Conservation (phyloP, 2,888 invertebrate species). For the Gasteruption jaculator region DNA sequence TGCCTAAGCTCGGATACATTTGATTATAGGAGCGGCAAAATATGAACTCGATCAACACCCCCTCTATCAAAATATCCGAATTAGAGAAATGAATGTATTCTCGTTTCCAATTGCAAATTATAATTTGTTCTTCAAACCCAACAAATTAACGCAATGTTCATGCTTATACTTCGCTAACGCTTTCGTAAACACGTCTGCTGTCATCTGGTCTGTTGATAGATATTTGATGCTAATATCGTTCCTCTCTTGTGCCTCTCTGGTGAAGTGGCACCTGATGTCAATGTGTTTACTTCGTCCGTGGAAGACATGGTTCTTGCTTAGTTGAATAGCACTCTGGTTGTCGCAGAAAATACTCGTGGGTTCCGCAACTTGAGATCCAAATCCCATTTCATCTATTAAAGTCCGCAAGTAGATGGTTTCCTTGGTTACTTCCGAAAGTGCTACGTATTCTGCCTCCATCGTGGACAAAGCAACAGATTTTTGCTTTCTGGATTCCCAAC, state of each 20-base stretch:
- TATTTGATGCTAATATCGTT: conserved; percentile 18
- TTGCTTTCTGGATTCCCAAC: conserved; percentile 18
- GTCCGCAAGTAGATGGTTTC: conserved; percentile 14
- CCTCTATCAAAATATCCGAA: too few species aligned
- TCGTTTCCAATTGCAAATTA: too few species aligned
- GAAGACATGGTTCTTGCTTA: conserved; percentile 16
- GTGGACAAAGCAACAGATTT: conserved; percentile 14
- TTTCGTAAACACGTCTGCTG: conserved; percentile 26
- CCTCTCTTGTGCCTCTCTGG: conserved; percentile 17
- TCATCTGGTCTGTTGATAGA: conserved; percentile 16
- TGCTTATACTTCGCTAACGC: conserved; percentile 47
- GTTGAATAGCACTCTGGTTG: conserved; percentile 16
- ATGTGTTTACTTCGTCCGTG: conserved; percentile 23
- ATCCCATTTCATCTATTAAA: conserved; percentile 13
- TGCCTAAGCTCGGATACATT: too few species aligned
- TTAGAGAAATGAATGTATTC: too few species aligned
- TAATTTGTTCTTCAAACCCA: too few species aligned
- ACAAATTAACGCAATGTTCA: conserved; percentile 34
- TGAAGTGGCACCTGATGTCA: conserved; percentile 19
- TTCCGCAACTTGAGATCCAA: conserved; percentile 5
- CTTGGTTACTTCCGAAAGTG: conserved; percentile 15
- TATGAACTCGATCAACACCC: too few species aligned
- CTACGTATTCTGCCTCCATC: conserved; percentile 16
- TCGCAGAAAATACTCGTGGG: conserved; percentile 17
- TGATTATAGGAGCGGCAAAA: too few species aligned